phyloP scores from a whole-genome alignment of 2,888 invertebrate genomes.

The Oscheius sp. region DNA sequence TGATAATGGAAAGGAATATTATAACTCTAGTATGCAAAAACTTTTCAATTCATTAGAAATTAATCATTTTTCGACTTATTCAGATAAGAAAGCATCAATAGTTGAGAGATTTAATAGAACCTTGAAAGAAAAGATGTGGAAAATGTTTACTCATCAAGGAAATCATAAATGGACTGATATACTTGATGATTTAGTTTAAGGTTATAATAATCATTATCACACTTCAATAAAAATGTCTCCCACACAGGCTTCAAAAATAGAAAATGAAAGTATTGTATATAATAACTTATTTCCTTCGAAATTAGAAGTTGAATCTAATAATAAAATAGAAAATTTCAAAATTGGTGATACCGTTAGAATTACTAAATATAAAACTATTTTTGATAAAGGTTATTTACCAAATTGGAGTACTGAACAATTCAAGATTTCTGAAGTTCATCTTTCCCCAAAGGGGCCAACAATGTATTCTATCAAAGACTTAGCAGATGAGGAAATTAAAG shows the following conservation, averaged over 20 bases:
- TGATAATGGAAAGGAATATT: background rate
- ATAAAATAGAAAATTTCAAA: background rate
- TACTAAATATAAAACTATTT: background rate
- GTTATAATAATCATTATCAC: too few relatives aligned
- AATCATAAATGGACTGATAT: too few relatives aligned
- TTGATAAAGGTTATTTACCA: background rate
- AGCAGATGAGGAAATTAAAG: background rate
- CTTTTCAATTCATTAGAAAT: background rate
- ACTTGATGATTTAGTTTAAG: too few relatives aligned
- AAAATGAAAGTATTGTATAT: background rate
- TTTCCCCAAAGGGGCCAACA: background rate
- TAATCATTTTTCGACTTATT: background rate
- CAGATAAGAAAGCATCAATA: background rate
- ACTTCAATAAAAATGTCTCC: too few relatives aligned
- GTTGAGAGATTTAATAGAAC: too few relatives aligned
- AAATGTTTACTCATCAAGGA: too few relatives aligned
- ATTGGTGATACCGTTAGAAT: background rate
- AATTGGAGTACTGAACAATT: background rate
- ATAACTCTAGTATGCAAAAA: background rate
- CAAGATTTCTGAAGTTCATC: background rate
- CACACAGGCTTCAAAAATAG: too few relatives aligned
- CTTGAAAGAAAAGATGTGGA: too few relatives aligned
- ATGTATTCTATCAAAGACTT: background rate
- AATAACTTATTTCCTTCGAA: background rate
- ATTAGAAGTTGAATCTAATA: background rate